Evolutionary conservation across 1,140 invertebrate species (phyloP).

Genomic region (Carposina sasakii): DNA sequence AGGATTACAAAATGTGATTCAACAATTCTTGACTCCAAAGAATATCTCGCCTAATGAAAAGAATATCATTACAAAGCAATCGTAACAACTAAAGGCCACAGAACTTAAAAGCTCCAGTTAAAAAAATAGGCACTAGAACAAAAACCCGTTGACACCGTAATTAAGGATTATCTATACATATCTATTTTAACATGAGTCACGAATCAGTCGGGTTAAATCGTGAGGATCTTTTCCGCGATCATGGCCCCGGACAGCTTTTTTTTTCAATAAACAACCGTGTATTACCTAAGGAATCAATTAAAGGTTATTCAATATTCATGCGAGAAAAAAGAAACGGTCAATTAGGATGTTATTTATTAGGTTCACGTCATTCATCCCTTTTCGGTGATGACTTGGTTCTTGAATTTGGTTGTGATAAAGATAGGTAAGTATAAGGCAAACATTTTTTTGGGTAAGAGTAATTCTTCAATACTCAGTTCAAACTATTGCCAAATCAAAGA

Average conservation of each 20-base stretch:
- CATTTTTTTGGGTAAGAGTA: too few relatives aligned
- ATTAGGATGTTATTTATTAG: background rate
- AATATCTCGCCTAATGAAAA: too few relatives aligned
- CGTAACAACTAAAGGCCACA: background rate
- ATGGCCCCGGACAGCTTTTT: slow-evolving; percentile 33
- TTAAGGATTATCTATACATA: slow-evolving; percentile 32
- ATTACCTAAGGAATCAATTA: slow-evolving; percentile 28
- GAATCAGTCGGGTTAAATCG: slow-evolving; percentile 32
- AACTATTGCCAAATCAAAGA: too few relatives aligned
- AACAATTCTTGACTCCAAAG: too few relatives aligned
- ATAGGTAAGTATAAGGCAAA: slow-evolving; percentile 4
- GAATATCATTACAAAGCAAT: too few relatives aligned
- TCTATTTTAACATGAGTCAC: slow-evolving; percentile 34
- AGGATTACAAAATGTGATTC: too few relatives aligned
- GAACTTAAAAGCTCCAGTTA: background rate
- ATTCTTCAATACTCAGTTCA: slow-evolving; percentile 6
- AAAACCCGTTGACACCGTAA: slow-evolving; percentile 34
- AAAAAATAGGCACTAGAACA: slow-evolving; percentile 21
- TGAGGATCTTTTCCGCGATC: slow-evolving; percentile 52
- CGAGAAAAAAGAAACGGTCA: background rate
- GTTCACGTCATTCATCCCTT: too few relatives aligned
- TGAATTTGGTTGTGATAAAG: slow-evolving; percentile 5
- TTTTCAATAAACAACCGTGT: slow-evolving; percentile 28
- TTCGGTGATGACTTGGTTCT: slow-evolving; percentile 8
- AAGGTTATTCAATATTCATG: slow-evolving; percentile 21